Evolutionary conservation across 2,888 invertebrate species (phyloP).

Genomic region (Caenorhabditis sp.): DNA sequence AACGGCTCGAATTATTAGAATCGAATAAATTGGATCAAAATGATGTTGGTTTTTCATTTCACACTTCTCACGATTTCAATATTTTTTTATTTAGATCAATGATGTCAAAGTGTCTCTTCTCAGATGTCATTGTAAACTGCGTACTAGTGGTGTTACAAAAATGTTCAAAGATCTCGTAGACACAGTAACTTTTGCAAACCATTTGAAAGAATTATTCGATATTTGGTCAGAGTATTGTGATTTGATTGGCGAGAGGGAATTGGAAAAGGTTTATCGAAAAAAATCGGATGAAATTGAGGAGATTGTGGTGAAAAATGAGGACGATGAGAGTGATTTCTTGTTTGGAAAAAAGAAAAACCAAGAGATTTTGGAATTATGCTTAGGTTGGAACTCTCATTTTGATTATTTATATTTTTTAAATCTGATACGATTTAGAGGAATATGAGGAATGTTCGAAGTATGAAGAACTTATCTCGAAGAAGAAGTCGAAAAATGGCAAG

Average conservation of each 20-base stretch:
- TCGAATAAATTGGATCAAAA: background rate
- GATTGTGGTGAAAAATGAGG: slow-evolving; percentile 8
- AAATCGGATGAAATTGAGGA: slow-evolving; percentile 18
- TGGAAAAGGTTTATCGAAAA: slow-evolving; percentile 7
- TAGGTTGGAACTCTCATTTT: too few relatives aligned
- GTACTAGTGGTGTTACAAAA: background rate
- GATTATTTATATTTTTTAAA: too few relatives aligned
- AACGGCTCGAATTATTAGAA: slow-evolving; percentile 13
- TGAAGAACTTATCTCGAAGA: slow-evolving; percentile 13
- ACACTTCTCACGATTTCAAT: too few relatives aligned
- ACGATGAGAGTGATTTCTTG: slow-evolving; percentile 34
- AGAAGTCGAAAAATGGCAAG: slow-evolving; percentile 30
- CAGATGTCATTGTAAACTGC: slow-evolving; percentile 20
- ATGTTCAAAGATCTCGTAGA: slow-evolving; percentile 12
- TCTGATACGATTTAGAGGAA: slow-evolving; percentile 19
- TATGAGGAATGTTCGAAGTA: slow-evolving; percentile 9
- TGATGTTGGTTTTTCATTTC: slow-evolving; percentile 8
- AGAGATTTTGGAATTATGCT: slow-evolving; percentile 11
- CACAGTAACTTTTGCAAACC: background rate
- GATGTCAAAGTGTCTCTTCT: slow-evolving; percentile 25
- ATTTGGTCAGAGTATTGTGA: slow-evolving; percentile 17
- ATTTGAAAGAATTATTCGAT: slow-evolving; percentile 16
- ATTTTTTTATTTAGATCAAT: slow-evolving; percentile 20
- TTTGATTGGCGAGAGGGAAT: background rate
- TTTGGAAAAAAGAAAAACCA: slow-evolving; percentile 8